Base-by-base conservation (phyloP, 2,888 invertebrate genomes). In the Ellobium chinense region DNA sequence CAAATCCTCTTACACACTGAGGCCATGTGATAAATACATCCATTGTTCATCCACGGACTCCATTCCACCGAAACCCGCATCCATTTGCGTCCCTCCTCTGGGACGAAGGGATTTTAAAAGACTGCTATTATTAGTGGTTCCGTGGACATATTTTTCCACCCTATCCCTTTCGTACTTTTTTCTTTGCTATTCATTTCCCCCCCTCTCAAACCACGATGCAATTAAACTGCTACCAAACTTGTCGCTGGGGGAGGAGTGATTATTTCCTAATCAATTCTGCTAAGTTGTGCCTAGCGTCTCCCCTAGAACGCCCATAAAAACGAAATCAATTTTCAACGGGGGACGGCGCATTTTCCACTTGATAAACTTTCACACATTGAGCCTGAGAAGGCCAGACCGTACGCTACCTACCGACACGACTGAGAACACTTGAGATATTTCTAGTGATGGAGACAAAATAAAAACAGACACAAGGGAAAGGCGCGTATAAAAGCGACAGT, bases 1-100 rank as follows among this genome's bases (percentile, higher is more conserved):
- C 46, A 46, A 66, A 37, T 37, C 66, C 66, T 37, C 66, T 66
- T 66, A 36, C 14, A n/a, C 46, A n/a, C 31, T 63, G 63, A 63
- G 24, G 34, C 29, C 31, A n/a, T 21, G 63, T 37, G 24, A 21
- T n/a, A 37, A 37, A 37, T 66, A 24, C 36, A 24, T 37, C 37
- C 37, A 37, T 66, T 66, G 66, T 66, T 24, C 66, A 1, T 14
- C 27, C 5, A 46, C 27, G 14, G 29, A 62, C 62, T 62, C 62
- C 62, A 62, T 62, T 66, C n/a, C 66, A 37, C 36, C 66, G 7
- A 46, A 36, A 66, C 37, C n/a, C 37, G 21, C 7, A n/a, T 66
- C 66, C 66, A 66, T 66, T 66, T 66, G 21, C 9, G 7, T 7
- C 5, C 36, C 2, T 37, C 31, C 66, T 36, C 37, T 36, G 36